phyloP scores from a whole-genome alignment of 2,797 vertebrate species.

The Scolopax bukidnonensis region DNA sequence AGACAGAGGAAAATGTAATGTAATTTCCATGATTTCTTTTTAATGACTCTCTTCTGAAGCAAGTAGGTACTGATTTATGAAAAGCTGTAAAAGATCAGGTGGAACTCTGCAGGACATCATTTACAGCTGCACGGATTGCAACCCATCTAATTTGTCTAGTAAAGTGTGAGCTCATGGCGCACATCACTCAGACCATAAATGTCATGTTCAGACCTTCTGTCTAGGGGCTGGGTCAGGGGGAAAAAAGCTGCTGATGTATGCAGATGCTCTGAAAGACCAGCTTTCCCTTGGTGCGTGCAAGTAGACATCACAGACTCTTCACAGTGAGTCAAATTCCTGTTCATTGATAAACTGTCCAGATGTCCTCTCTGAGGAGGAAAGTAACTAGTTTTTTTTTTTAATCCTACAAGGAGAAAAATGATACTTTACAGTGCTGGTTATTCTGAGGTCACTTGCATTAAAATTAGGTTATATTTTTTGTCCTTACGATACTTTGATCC shows the following conservation, averaged over 20 bases:
- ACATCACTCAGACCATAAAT: slow-evolving; percentile 82
- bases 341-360: slow-evolving; percentile 87
- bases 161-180: slow-evolving; percentile 87
- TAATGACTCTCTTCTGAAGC: slow-evolving; percentile 87
- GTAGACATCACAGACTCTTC: slow-evolving; percentile 81
- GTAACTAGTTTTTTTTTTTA: slow-evolving; percentile 79
- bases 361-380: slow-evolving; percentile 86
- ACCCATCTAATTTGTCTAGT: slow-evolving; percentile 93
- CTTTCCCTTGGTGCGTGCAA: slow-evolving; percentile 72
- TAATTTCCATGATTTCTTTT: slow-evolving; percentile 99
- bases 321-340: slow-evolving; percentile 83
- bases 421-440: slow-evolving; percentile 84
- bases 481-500: slow-evolving; percentile 77
- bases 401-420: slow-evolving; percentile 86
- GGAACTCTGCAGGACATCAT: slow-evolving; percentile 84
- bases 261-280: slow-evolving; percentile 79
- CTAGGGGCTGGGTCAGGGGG: slow-evolving; percentile 72
- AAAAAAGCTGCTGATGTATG: slow-evolving; percentile 56
- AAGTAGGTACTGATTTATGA: slow-evolving; percentile 93
- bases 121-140: slow-evolving; percentile 90
- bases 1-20: slow-evolving; percentile 77
- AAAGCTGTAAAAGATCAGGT: slow-evolving; percentile 85
- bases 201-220: slow-evolving; percentile 75
- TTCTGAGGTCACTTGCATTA: slow-evolving; percentile 84
- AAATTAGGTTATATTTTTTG: slow-evolving; percentile 77